A percentile compares a stretch with the other conserved stretches of the same genome.
Conservation (phyloP, 2,113 vertebrate genomes). For the Otis tarda region DNA sequence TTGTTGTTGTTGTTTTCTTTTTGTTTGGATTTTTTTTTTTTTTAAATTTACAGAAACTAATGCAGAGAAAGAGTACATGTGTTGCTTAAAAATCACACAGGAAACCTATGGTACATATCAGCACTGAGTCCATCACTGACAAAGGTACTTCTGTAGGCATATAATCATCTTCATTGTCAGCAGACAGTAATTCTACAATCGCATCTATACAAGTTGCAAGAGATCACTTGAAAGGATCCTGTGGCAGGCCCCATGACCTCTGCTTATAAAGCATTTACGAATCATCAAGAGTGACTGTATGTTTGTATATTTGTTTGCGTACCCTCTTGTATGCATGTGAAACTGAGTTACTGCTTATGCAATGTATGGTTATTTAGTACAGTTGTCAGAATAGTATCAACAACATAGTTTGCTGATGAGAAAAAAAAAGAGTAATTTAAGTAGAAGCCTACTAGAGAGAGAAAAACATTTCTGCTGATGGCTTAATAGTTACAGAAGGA, state of each 20-base stretch:
- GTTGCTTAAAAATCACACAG: background rate
- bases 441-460: background rate
- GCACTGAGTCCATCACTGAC: background rate
- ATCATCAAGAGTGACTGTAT: background rate
- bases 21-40: background rate
- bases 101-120: background rate
- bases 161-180: background rate
- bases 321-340: background rate
- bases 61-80: background rate
- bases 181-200: background rate
- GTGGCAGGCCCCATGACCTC: background rate
- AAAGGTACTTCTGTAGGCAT: background rate
- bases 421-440: background rate
- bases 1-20: too few species aligned
- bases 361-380: background rate
- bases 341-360: background rate
- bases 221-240: background rate
- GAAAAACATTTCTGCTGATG: background rate
- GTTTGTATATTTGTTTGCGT: background rate
- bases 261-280: background rate
- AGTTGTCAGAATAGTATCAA: background rate
- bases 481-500: background rate
- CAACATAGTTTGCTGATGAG: background rate
- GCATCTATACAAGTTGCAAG: background rate
- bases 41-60: background rate